Conservation (phyloP, 1,140 invertebrate species). For the Harpegnathos saltator region DNA sequence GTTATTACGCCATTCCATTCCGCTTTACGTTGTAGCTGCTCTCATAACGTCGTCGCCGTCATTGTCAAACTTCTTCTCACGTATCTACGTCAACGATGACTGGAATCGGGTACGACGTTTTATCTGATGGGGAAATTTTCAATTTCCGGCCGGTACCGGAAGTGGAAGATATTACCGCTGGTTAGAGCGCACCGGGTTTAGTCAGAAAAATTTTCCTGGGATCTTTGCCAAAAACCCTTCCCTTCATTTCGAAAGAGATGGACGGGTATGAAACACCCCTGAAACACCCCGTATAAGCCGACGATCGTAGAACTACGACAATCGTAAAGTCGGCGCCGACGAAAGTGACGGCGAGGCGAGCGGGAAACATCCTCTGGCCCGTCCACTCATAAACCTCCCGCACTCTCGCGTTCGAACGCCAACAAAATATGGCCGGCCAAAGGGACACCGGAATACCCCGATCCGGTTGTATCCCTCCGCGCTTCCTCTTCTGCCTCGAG, state of each 20-base stretch:
- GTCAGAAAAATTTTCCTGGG: too few species aligned
- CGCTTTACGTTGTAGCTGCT: slow-evolving; percentile 44
- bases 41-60: slow-evolving; percentile 2
- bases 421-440: slow-evolving; percentile 11
- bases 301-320: slow-evolving; percentile 71
- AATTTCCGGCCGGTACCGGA: too few species aligned
- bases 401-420: slow-evolving; percentile 45
- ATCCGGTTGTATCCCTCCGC: background rate
- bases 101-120: too few species aligned
- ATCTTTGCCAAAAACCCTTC: too few species aligned
- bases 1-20: slow-evolving; percentile 71
- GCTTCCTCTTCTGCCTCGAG: too few species aligned
- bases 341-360: slow-evolving; percentile 64
- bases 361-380: slow-evolving; percentile 30
- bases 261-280: too few species aligned
- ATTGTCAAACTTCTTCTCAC: slow-evolving; percentile 38
- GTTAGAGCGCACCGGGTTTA: too few species aligned
- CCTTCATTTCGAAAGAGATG: too few species aligned
- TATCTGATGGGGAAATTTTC: too few species aligned
- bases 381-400: slow-evolving; percentile 65
- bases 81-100: too few species aligned
- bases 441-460: slow-evolving; percentile 28
- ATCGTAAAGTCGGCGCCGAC: slow-evolving; percentile 69
- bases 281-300: slow-evolving; percentile 66
- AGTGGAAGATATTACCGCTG: too few species aligned